Base-by-base conservation (phyloP, 2,888 invertebrate species). In the Drosophila meridiana region DNA sequence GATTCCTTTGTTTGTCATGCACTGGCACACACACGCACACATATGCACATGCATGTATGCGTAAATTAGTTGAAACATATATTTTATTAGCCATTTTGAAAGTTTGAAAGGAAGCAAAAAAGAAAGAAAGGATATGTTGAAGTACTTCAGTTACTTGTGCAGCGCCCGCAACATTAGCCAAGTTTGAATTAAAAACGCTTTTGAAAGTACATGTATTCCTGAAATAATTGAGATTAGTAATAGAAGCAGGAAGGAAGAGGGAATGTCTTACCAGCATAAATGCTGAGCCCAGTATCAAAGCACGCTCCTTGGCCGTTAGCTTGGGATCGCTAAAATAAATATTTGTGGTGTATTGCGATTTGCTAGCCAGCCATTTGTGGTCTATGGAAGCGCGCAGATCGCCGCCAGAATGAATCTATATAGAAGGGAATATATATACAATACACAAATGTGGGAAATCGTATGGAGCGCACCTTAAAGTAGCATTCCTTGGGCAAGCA, bases 201-300 rank as follows among this genome's bases (percentile, higher is more conserved):
- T 77, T 93, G 93, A 69, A 93, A 93, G 74, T 86, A 93, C 73
- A 92, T 73, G 52, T 93, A 93, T 80, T 93, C 93, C 93, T 93
- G 82, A 0, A 73, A 67, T n/a, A n/a, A n/a, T n/a, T n/a, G n/a
- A 34, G 5, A 38, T 14, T 48, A n/a, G 36, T 6, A 11, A 36
- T 9, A 20, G 11, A 14, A 20, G 9, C 7, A n/a, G n/a, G 4
- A 7, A 14, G 14, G 14, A 14, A 26, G 36, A 13, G 13, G 9
- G 11, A 0, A 0, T 4, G 34, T 38, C 93, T 94, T 94, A 97
- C 98, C 95, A 98, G 93, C 68, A 98, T 94, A 93, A 98, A 98
- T 0, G 96, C 95, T 55, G 97, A 96, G 6, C 96, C 98, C 34
- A 98, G 92, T 61, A 98, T 94, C 4, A 97, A 93, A 0, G 97